Evolutionary conservation across 2,113 vertebrate species (phyloP).

Genomic region (Pangasianodon gigas): DNA sequence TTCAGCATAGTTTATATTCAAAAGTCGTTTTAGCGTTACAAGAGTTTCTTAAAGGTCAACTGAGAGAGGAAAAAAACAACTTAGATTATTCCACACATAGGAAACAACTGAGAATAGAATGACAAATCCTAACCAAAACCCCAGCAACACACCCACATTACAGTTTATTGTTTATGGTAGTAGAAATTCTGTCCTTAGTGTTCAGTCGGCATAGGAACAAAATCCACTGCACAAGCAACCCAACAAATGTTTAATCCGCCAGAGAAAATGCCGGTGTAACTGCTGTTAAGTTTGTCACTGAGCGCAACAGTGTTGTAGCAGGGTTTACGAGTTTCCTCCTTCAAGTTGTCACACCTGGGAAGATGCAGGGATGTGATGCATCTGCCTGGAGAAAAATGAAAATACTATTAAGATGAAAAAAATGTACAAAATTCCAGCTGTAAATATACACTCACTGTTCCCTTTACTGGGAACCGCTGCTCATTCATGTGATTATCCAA

Average conservation of each 20-base stretch:
- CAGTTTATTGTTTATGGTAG: constrained; percentile 13
- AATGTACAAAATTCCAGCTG: neutral
- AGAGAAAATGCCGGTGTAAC: constrained; percentile 59
- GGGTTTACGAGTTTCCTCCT: constrained; percentile 65
- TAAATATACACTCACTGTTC: neutral
- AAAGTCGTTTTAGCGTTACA: constrained; percentile 50
- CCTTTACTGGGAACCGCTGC: too few species aligned
- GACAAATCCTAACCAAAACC: constrained; percentile 3
- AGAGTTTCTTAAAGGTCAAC: constrained; percentile 10
- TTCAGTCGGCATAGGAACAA: constrained; percentile 52
- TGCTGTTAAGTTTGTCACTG: constrained; percentile 61
- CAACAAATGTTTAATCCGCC: constrained; percentile 24
- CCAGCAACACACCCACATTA: neutral
- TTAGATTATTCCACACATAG: constrained; percentile 34
- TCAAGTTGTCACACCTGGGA: constrained; percentile 74
- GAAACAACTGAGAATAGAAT: constrained; percentile 25
- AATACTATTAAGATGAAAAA: constrained; percentile 64
- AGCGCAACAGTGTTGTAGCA: constrained; percentile 67
- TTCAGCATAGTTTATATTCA: constrained; percentile 38
- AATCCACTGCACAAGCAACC: constrained; percentile 25
- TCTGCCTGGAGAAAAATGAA: constrained; percentile 78
- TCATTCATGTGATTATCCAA: neutral
- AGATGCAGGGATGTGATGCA: constrained; percentile 74
- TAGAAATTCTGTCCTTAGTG: constrained; percentile 21
- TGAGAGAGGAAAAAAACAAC: neutral